Percentiles rank a stretch among this genome's conserved stretches.
Conservation (phyloP, 2,113 vertebrate genomes). For the Lanius ludovicianus region DNA sequence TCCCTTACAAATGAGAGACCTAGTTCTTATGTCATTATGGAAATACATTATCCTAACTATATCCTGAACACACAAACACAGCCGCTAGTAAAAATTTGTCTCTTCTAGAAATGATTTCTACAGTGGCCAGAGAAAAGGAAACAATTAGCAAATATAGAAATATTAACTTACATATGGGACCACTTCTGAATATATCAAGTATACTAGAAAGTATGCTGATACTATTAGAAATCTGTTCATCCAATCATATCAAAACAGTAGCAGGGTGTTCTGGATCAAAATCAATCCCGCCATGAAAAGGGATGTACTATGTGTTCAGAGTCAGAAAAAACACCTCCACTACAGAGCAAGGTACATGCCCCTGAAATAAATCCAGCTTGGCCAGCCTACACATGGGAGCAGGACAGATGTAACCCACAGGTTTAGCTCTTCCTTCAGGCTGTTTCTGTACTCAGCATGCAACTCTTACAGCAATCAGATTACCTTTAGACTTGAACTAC, state of each 20-base stretch:
- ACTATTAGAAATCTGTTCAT: background rate
- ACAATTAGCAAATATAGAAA: background rate
- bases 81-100: background rate
- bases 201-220: background rate
- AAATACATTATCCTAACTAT: slow-evolving; percentile 24
- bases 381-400: background rate
- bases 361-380: background rate
- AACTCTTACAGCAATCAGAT: background rate
- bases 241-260: background rate
- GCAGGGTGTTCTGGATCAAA: background rate
- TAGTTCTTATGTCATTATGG: background rate
- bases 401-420: background rate
- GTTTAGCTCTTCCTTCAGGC: background rate
- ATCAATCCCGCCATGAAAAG: background rate
- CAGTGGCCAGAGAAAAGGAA: slow-evolving; percentile 7
- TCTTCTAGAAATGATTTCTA: background rate
- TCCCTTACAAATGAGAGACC: background rate
- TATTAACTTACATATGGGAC: background rate
- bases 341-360: background rate
- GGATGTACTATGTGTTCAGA: background rate
- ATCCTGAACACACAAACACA: background rate
- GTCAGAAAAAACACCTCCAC: background rate
- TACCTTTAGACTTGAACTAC: background rate
- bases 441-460: background rate
- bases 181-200: background rate